These are phyloP conservation scores for Bucorvus abyssinicus DNA, from an alignment of 2,797 vertebrate species.

Conservation along the genomic window DNA sequence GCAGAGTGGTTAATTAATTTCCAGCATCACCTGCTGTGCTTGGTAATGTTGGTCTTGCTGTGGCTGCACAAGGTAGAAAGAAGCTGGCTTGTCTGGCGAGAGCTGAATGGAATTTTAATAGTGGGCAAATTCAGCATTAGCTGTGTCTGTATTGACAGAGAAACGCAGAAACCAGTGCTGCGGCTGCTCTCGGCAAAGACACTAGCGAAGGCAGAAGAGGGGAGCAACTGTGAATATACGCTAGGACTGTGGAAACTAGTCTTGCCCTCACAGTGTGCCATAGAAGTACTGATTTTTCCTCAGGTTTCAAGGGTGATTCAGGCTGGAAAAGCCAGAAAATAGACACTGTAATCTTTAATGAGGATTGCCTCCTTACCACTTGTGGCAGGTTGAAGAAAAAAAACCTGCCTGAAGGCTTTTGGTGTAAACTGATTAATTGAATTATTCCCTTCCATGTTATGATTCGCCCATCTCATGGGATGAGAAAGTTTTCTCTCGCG, in stretches of 20 bases:
- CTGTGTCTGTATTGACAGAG: background rate
- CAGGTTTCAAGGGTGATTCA: background rate
- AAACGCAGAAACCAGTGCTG: background rate
- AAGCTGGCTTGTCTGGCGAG: background rate
- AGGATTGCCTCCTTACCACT: background rate
- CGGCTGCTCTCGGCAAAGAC: background rate
- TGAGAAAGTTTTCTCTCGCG: too few relatives aligned
- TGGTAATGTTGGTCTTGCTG: background rate
- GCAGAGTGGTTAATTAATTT: background rate
- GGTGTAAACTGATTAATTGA: too few relatives aligned
- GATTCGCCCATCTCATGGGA: too few relatives aligned
- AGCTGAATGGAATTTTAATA: background rate
- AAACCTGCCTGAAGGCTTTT: too few relatives aligned
- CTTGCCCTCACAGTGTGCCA: background rate
- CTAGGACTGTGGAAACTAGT: background rate
- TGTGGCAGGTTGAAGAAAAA: too few relatives aligned
- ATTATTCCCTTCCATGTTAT: too few relatives aligned
- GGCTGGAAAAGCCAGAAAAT: background rate
- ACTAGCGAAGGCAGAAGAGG: background rate
- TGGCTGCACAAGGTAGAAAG: background rate
- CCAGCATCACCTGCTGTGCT: background rate
- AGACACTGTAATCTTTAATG: background rate
- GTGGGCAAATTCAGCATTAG: background rate
- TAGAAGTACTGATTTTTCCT: background rate
- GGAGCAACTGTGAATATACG: background rate